Evolutionary conservation across 2,888 invertebrate species (phyloP).

Genomic region (Erebia palarica): DNA sequence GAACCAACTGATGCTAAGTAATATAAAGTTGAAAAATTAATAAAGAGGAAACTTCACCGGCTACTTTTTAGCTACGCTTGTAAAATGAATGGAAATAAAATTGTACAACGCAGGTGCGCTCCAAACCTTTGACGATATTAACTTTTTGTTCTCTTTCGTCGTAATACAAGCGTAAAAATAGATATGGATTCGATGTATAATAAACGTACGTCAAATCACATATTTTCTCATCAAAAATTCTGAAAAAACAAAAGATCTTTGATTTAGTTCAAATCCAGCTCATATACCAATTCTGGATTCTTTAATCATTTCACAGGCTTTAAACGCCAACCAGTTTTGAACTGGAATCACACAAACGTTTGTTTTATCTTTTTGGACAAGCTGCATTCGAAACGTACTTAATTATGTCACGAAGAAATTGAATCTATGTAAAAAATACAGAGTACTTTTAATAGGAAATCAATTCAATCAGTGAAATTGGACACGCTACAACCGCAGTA

Average conservation of each 20-base stretch:
- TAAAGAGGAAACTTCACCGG: conserved; percentile 79
- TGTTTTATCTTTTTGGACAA: conserved; percentile 15
- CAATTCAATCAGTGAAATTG: conserved; percentile 73
- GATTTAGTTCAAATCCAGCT: too few relatives aligned
- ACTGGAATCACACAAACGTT: conserved; percentile 4
- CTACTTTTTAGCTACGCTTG: conserved; percentile 79
- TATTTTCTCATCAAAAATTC: not conserved
- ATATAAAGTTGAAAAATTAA: conserved; percentile 83
- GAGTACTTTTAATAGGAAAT: conserved; percentile 63
- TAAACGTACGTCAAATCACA: not conserved
- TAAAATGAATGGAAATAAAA: conserved; percentile 82
- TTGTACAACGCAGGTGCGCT: conserved; percentile 79
- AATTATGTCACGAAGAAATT: conserved; percentile 65
- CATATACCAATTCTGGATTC: too few relatives aligned
- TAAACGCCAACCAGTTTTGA: too few relatives aligned
- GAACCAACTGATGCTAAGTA: conserved; percentile 74
- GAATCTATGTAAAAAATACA: conserved; percentile 55
- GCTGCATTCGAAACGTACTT: conserved; percentile 54
- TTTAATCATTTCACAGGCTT: not conserved
- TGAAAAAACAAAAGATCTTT: too few relatives aligned
- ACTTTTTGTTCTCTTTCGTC: conserved; percentile 65
- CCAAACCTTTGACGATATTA: conserved; percentile 80
- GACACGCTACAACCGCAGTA: conserved; percentile 62
- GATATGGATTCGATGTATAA: not conserved
- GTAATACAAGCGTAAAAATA: conserved; percentile 34